Evolutionary conservation across 2,888 invertebrate species (phyloP), one percentile per base, ranked within the genome.

Genomic region (Drosophila histrio): DNA sequence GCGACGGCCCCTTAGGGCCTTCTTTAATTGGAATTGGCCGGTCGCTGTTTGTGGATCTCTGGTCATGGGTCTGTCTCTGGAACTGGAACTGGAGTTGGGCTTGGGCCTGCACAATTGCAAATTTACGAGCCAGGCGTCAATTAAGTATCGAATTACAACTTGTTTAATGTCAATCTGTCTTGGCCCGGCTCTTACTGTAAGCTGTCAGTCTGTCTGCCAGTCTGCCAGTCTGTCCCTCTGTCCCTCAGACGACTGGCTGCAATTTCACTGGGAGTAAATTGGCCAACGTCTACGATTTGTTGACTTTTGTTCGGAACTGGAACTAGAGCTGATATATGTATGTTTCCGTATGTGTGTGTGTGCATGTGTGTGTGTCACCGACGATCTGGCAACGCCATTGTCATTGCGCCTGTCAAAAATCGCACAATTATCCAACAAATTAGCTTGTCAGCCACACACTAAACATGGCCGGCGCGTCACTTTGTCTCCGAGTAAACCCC

Each of bases 131-230:
- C 87, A 88, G 90, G 90, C 90, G 91, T 91, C 91, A 91, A 91
- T 91, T 91, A 91, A 91, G 91, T 91, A 91, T 91, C 91, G 89
- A 91, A 91, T 91, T 91, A 91, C 91, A 91, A 88, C 89, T 90
- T 91, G 90, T 90, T 90, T 91, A 89, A 89, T 90, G 91, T 90
- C 91, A 90, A 88, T 86, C 84, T 84, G 88, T 84, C 82, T 71
- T 61, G 72, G 66, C 38, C 57, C 41, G 52, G 38, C 72, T 72
- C 57, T 70, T 52, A 52, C 58, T 64, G 52, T 41, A n/a, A 32
- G 64, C 68, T 57, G 61, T 57, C 71, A 24, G 54, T 59, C 19
- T 34, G 34, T 36, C 53, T 22, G 46, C 15, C 19, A 24, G 52
- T 50, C 57, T 56, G 22, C 21, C 53, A 17, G 13, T 47, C 41